Evolutionary conservation across 2,797 vertebrate species (phyloP), one percentile per base, ranked within the genome.

Genomic region (Uromys caudimaculatus): DNA sequence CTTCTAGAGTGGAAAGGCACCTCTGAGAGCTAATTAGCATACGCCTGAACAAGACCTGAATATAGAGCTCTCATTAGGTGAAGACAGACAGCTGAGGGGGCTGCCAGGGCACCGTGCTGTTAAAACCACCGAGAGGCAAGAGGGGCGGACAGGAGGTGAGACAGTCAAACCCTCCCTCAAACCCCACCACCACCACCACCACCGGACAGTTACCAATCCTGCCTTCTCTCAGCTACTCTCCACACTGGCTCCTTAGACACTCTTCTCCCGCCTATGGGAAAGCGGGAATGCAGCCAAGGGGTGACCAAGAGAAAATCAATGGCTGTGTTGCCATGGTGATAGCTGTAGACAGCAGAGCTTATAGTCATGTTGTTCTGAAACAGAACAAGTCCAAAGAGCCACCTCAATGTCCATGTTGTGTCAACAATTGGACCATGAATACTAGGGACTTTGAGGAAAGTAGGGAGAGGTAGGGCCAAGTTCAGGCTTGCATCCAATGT

Each of bases 271-370:
- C 47, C 41, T 56, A 77, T n/a, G 41, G 12, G 77, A 83, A 58
- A 47, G 78, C 78, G 24, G 54, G 81, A 79, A 85, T 1, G 32
- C 10, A 19, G 91, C 21, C 86, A 29, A 24, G 29, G 41, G 50
- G 13, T 67, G 56, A 79, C 77, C 47, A 32, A 58, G 3, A 64
- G 38, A 73, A 89, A 71, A 79, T 44, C 38, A 10, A 87, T 44
- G 93, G 64, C 56, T 47, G 78, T 0, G 81, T 95, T 94, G 83
- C 91, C 93, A 93, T 90, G 93, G 96, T 5, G 8, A 97, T 2
- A 32, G 35, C 0, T 29, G 54, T n/a, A 44, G 85, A 41, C 67
- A 11, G 82, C 0, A 0, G 4, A 16, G n/a, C 67, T 89, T 47
- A n/a, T 19, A n/a, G 35, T 62, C 1, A 16, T 14, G 11, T n/a